Evolutionary conservation across 2,888 invertebrate species (phyloP), one percentile per base, ranked within the genome.

Genomic region (Hoplodrina ambigua): DNA sequence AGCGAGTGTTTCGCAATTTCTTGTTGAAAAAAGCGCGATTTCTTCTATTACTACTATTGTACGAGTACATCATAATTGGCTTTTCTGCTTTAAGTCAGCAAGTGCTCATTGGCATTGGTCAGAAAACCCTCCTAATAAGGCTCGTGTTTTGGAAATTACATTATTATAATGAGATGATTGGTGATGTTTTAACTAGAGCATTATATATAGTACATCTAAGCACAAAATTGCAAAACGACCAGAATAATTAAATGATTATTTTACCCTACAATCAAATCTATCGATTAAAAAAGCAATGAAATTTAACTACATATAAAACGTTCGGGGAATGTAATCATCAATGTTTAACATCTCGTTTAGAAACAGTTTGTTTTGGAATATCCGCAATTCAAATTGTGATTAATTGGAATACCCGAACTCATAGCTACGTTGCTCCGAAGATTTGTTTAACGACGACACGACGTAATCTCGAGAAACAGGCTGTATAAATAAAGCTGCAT

Each of bases 371-470:
- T 54, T 63, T 46, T 37, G 25, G 15, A 37, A 33, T 59, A 60
- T 50, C 25, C 55, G 11, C 44, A 8, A 11, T 59, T 49, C 11
- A 57, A 67, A 63, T 67, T 54, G 46, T 64, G 60, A 67, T 57
- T 77, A 72, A 72, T 67, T 44, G 53, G 30, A 60, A 63, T 66
- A 55, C 20, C 58, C 64, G 11, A n/a, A 37, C 7, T 46, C 5
- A 46, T 58, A 41, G 17, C 17, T 17, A 6, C 8, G 49, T 46
- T 44, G 1, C 54, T 60, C 41, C 7, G 11, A 69, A 15, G 25
- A 65, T 70, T 71, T 49, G 50, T 69, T 59, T 59, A 44, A 63
- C 54, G 53, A 65, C 44, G 46, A 70, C 6, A 61, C 44, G 52
- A 70, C 8, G 19, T 62, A 44, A 71, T 55, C 52, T 41, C 37